Base-by-base conservation (phyloP, 1,140 invertebrate genomes). In the Drosophila pectinifera region DNA sequence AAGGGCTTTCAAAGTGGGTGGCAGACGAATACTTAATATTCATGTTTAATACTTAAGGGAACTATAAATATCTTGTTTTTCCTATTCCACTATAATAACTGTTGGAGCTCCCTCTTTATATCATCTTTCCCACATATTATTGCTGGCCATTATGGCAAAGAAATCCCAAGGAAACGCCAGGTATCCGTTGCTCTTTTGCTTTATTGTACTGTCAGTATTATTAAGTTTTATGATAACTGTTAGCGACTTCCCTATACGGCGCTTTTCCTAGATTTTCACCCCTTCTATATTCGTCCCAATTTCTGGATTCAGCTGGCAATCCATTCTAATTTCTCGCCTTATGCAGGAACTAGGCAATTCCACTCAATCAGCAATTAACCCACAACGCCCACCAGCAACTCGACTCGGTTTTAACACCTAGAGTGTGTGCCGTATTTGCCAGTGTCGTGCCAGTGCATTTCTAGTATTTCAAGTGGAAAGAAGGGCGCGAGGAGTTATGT, bases 361-460 rank as follows among this genome's bases (percentile, higher is more conserved):
- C 48, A 49, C 48, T 64, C 73, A 63, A 80, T 68, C 74, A 34
- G 45, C 75, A 70, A 88, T 82, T 86, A 80, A 88, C 79, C 65
- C 83, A 88, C 73, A 51, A 59, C 41, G 28, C 41, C 56, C 61
- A 59, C 64, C 22, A 38, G 39, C 43, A 61, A 45, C 68, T 59
- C 42, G 49, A 49, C 64, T 75, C 42, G 62, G 55, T 67, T 72
- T 49, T 51, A 70, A 64, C 83, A 78, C 75, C 74, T 58, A 2
- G 46, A 88, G 58, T 63, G 75, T 68, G 82, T 81, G 26, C 81
- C 80, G 73, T 84, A 84, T 80, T 72, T 62, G 70, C 34, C 45
- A 18, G 45, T 57, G 55, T 59, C 49, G 55, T 55, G 45, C 22
- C 43, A 72, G 64, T 76, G 18, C 49, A 69, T 34, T 74, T 43